These are phyloP conservation scores for Phoenicopterus ruber DNA, from an alignment of 2,113 vertebrate species.

Conservation along the genomic window DNA sequence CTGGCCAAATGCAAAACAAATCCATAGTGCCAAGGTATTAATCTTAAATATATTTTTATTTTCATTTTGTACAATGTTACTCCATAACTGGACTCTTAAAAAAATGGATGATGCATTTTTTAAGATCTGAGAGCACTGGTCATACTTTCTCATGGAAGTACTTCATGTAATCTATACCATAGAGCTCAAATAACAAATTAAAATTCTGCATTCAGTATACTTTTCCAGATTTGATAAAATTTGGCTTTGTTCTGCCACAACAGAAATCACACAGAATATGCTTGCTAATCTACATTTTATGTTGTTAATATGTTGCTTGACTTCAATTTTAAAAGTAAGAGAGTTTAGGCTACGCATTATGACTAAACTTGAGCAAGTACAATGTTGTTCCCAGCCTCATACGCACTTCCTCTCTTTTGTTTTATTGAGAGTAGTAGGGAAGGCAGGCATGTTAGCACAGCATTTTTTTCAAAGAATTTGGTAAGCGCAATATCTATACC, in stretches of 20 bases:
- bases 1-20: conserved; percentile 48
- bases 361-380: background rate
- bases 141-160: background rate
- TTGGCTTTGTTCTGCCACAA: background rate
- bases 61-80: background rate
- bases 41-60: conserved; percentile 32
- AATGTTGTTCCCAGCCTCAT: background rate
- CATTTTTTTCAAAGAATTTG: background rate
- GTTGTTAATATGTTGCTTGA: background rate
- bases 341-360: background rate
- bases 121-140: background rate
- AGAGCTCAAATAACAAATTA: background rate
- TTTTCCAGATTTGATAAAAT: background rate
- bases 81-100: background rate
- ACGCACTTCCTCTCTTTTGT: background rate
- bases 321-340: background rate
- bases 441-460: background rate
- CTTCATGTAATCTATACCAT: background rate
- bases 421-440: background rate
- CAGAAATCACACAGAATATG: background rate
- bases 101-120: background rate
- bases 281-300: background rate
- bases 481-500: background rate
- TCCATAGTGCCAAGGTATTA: conserved; percentile 12
- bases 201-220: background rate